Evolutionary conservation across 2,113 vertebrate species (phyloP).

Genomic region (Papio anubis): DNA sequence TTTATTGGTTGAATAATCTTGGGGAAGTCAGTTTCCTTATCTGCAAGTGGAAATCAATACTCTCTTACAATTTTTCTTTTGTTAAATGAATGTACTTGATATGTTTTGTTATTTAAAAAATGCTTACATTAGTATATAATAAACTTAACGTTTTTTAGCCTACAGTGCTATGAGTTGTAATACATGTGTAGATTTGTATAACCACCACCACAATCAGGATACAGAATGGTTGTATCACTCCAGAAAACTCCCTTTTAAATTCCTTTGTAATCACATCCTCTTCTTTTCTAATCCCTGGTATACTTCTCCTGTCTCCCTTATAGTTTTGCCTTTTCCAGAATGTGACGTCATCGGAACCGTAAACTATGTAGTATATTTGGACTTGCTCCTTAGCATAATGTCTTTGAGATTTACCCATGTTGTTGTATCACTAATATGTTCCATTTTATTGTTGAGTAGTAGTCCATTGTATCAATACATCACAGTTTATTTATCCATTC

Average conservation of each 20-base stretch:
- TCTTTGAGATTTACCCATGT: constrained; percentile 21
- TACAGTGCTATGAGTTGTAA: not conserved
- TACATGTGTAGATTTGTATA: not conserved
- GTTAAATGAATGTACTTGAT: constrained; percentile 4
- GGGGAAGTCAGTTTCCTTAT: constrained; percentile 5
- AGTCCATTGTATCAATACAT: not conserved
- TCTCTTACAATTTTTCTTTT: not conserved
- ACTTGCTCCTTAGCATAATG: not conserved
- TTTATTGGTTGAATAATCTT: constrained; percentile 27
- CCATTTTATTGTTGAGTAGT: constrained; percentile 1
- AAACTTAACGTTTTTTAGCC: not conserved
- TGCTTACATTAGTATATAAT: not conserved
- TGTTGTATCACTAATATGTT: not conserved
- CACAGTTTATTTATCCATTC: not conserved
- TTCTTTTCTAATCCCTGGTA: not conserved
- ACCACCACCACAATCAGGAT: not conserved
- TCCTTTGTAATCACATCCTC: not conserved
- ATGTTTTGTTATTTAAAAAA: not conserved
- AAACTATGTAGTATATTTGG: not conserved
- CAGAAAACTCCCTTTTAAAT: not conserved
- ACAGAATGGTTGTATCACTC: not conserved
- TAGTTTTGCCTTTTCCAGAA: not conserved
- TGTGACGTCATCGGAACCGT: not conserved
- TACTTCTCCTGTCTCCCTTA: not conserved
- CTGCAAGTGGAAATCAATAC: not conserved